Evolutionary conservation across 1,140 invertebrate species (phyloP).

Genomic region (Diorhabda elongata): DNA sequence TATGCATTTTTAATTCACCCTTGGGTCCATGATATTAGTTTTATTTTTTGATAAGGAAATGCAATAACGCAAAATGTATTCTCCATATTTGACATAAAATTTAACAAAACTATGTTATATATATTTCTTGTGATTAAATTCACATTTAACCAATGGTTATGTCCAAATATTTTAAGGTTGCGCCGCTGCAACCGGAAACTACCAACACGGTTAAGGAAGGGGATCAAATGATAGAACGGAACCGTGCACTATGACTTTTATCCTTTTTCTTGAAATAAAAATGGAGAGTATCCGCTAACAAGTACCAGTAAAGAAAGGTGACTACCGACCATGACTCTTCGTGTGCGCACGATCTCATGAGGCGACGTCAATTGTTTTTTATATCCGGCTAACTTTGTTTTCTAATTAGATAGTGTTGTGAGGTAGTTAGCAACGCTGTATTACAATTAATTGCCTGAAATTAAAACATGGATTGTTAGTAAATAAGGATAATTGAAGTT

Average conservation of each 20-base stretch:
- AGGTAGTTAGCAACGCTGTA: neutral
- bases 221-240: conserved; percentile 5
- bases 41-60: too few species aligned
- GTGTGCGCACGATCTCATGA: neutral
- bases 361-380: conserved; percentile 10
- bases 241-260: conserved; percentile 15
- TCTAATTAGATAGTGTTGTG: conserved; percentile 2
- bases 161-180: neutral
- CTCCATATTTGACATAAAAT: too few species aligned
- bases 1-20: too few species aligned
- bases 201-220: neutral
- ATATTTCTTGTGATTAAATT: too few species aligned
- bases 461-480: too few species aligned
- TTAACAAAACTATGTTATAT: too few species aligned
- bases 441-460: neutral
- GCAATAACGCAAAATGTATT: too few species aligned
- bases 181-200: conserved; percentile 10
- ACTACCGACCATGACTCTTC: conserved; percentile 13
- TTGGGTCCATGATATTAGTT: too few species aligned
- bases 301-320: conserved; percentile 7
- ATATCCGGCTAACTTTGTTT: conserved; percentile 6
- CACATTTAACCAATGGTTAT: too few species aligned
- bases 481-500: too few species aligned
- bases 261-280: neutral
- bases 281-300: conserved; percentile 4